A percentile compares a stretch with the other conserved stretches of the same genome.
Conservation (phyloP, 2,888 invertebrate genomes). For the Epistrophe grossulariae region DNA sequence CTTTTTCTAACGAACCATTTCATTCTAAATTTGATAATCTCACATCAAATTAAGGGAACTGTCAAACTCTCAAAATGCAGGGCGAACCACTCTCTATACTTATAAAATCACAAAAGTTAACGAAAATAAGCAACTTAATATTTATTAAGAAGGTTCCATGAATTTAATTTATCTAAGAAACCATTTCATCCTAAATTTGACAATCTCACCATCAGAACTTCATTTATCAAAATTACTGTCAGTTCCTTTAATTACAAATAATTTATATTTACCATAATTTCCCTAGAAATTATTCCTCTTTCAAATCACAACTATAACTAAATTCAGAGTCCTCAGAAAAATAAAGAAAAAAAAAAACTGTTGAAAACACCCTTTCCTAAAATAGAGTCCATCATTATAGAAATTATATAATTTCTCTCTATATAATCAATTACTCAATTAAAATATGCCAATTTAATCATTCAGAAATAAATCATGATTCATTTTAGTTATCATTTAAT, state of each 20-base stretch:
- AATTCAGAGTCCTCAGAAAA: neutral
- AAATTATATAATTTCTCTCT: slow-evolving; percentile 13
- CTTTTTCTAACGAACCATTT: too few species aligned
- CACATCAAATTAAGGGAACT: too few species aligned
- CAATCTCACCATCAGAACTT: neutral
- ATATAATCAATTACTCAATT: slow-evolving; percentile 69
- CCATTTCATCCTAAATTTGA: neutral
- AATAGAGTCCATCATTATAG: neutral
- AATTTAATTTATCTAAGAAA: neutral
- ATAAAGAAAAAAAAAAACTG: neutral
- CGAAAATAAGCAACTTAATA: too few species aligned
- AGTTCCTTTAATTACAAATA: neutral
- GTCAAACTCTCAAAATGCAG: too few species aligned
- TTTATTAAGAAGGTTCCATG: too few species aligned
- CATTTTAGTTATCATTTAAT: slow-evolving; percentile 42
- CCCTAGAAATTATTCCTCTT: neutral
- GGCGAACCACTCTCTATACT: too few species aligned
- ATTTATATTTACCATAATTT: neutral
- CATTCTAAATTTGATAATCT: too few species aligned
- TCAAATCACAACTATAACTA: neutral
- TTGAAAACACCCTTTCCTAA: neutral
- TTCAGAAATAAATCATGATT: slow-evolving; percentile 63
- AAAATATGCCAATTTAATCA: slow-evolving; percentile 70
- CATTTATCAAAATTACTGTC: slow-evolving; percentile 29
- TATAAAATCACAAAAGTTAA: too few species aligned